Conservation (phyloP, 2,888 invertebrate species). For the Vannuccia rotundouncinata region DNA sequence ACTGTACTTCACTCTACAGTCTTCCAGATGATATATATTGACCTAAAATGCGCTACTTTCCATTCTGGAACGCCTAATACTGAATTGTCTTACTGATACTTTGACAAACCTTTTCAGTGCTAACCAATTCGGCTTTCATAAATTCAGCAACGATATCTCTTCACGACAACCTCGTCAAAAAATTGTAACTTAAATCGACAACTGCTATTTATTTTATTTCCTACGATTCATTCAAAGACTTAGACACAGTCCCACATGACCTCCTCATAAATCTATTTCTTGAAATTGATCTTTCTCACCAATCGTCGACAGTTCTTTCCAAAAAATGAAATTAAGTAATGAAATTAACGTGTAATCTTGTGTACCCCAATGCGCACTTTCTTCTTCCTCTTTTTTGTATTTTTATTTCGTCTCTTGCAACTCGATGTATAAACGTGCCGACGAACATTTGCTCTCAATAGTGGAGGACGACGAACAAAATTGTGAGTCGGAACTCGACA, state of each 20-base stretch:
- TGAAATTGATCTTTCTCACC: background rate
- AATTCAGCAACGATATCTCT: no score
- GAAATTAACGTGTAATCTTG: background rate
- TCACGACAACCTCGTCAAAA: background rate
- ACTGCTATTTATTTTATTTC: background rate
- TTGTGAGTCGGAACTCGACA: background rate
- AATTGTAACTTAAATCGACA: background rate
- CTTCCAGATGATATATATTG: no score
- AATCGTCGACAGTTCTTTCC: background rate
- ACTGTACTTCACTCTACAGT: no score
- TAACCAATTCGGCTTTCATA: no score
- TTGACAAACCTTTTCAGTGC: no score
- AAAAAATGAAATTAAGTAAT: background rate
- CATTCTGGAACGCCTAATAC: no score
- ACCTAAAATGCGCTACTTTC: no score
- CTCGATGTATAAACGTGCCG: background rate
- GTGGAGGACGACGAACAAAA: no score
- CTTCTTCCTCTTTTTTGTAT: background rate
- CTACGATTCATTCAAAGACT: background rate
- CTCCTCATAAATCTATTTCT: background rate
- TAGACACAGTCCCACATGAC: background rate
- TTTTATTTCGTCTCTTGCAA: background rate
- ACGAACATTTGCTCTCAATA: background rate
- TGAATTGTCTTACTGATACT: no score
- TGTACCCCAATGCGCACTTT: background rate